Percentiles rank a stretch among this genome's conserved stretches.
Evolutionary conservation across 2,888 invertebrate species (phyloP).

Genomic region (Zygogramma bicolorata): DNA sequence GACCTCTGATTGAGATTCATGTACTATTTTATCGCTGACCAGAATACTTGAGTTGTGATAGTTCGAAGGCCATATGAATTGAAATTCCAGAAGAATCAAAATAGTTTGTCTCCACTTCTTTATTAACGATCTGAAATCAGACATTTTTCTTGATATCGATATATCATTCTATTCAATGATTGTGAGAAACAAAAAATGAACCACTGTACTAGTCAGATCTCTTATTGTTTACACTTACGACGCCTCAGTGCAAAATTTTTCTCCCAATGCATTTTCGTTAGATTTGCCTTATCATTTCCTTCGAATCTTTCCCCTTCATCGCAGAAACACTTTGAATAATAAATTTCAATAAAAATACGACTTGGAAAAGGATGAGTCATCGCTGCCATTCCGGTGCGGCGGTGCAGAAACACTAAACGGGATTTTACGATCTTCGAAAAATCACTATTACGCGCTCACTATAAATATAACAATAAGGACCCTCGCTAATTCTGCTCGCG

Average conservation of each 20-base stretch:
- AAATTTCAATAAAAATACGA: conserved; percentile 34
- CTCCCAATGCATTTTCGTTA: neutral
- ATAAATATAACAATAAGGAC: conserved; percentile 37
- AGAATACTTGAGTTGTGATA: too few species aligned
- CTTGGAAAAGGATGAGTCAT: conserved; percentile 34
- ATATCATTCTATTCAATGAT: too few species aligned
- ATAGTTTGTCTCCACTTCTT: too few species aligned
- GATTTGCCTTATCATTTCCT: neutral
- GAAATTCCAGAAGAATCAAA: too few species aligned
- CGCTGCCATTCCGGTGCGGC: conserved; percentile 21
- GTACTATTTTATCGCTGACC: too few species aligned
- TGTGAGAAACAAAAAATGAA: too few species aligned
- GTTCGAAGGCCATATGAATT: too few species aligned
- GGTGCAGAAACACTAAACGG: conserved; percentile 50
- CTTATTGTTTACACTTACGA: too few species aligned
- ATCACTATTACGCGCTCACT: conserved; percentile 41
- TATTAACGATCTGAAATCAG: too few species aligned
- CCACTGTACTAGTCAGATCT: too few species aligned
- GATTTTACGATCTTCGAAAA: conserved; percentile 58
- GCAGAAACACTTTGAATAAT: conserved; percentile 31
- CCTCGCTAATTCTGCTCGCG: conserved; percentile 31
- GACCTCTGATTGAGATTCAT: too few species aligned
- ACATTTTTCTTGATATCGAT: too few species aligned
- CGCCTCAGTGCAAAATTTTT: neutral
- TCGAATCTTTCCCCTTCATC: neutral